Conservation (phyloP, 2,113 vertebrate species). For the Gorilla gorilla region DNA sequence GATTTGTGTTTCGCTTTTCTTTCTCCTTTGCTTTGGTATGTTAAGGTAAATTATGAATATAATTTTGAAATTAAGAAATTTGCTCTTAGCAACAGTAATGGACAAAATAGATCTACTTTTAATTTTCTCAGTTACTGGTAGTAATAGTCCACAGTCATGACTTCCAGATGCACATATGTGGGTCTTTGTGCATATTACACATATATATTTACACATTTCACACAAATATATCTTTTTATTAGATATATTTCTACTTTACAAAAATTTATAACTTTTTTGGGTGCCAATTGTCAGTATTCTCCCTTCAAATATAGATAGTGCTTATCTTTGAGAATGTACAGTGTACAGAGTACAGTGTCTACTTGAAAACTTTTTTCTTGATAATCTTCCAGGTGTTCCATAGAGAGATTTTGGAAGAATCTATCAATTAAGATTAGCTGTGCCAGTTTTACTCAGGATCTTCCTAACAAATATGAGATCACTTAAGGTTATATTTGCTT, state of each 20-base stretch:
- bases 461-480: neutral
- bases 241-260: slow-evolving; percentile 1
- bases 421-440: neutral
- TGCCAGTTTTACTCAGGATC: neutral
- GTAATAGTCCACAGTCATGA: neutral
- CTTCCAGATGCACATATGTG: neutral
- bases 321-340: neutral
- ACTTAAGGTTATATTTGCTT: neutral
- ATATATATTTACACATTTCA: neutral
- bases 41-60: neutral
- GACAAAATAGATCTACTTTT: neutral
- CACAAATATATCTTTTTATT: neutral
- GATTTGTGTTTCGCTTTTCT: neutral
- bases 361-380: neutral
- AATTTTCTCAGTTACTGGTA: neutral
- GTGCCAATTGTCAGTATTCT: neutral
- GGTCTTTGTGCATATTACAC: neutral
- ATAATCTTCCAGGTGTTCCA: neutral
- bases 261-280: neutral
- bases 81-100: neutral
- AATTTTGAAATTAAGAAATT: slow-evolving; percentile 32
- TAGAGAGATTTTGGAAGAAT: neutral
- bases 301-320: neutral
- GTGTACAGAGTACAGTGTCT: neutral
- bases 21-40: neutral